Percentiles rank a stretch among this genome's conserved stretches.
phyloP scores from a whole-genome alignment of 2,113 vertebrate species.

The Gorilla gorilla region DNA sequence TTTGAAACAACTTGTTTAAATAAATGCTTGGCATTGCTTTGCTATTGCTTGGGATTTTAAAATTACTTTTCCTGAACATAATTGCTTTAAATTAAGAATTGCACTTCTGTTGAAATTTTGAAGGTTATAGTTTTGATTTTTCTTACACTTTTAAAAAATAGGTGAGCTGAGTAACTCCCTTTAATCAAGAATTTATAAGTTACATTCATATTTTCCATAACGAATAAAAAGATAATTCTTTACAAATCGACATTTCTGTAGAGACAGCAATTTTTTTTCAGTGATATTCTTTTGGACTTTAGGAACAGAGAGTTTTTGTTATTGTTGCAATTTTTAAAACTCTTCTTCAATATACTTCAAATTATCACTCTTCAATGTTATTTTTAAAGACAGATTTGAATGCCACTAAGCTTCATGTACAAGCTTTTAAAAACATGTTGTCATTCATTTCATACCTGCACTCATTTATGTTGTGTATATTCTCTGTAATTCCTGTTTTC shows the following conservation, averaged over 20 bases:
- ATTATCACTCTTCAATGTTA: background rate
- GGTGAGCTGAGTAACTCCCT: background rate
- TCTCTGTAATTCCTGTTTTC: slow-evolving; percentile 28
- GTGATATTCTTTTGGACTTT: background rate
- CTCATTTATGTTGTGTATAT: background rate
- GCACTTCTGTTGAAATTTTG: slow-evolving; percentile 1
- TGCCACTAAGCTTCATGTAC: background rate
- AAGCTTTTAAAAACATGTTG: background rate
- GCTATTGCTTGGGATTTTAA: slow-evolving; percentile 18
- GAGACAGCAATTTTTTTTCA: background rate
- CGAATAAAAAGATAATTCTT: slow-evolving; percentile 46
- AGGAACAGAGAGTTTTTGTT: background rate
- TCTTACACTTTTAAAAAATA: slow-evolving; percentile 1
- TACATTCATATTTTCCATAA: background rate
- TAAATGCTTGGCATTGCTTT: slow-evolving; percentile 32
- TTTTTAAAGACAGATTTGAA: slow-evolving; percentile 49
- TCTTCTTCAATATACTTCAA: background rate
- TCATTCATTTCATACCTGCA: background rate
- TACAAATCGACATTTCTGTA: background rate
- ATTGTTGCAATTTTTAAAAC: background rate
- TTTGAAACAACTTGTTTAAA: slow-evolving; percentile 56
- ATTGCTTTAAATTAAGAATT: slow-evolving; percentile 59
- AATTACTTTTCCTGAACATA: slow-evolving; percentile 43
- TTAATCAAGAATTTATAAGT: background rate
- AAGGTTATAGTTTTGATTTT: slow-evolving; percentile 21